These are phyloP conservation scores for Apostichopus leukothele DNA, from an alignment of 53 echinoderm and acorn worm species.

Conservation along the genomic window DNA sequence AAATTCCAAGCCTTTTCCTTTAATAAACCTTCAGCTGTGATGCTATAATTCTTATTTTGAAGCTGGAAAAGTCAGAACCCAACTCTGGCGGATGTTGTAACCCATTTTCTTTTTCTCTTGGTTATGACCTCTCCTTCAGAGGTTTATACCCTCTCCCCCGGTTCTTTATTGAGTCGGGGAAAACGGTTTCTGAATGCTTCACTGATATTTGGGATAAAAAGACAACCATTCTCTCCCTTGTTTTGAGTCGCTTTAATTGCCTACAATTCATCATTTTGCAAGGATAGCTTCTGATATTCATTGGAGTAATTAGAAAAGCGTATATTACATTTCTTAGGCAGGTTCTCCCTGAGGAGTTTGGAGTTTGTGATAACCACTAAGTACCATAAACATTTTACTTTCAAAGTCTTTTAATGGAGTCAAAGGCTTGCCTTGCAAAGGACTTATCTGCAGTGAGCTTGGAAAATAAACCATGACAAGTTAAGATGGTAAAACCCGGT, in stretches of 20 bases:
- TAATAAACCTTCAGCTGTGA: constrained; percentile 48
- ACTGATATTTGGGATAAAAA: constrained; percentile 45
- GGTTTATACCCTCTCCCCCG: constrained; percentile 8
- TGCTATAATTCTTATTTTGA: constrained; percentile 30
- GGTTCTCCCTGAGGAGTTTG: constrained; percentile 29
- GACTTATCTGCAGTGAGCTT: constrained; percentile 15
- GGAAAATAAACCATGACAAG: constrained; percentile 17
- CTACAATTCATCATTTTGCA: constrained; percentile 44
- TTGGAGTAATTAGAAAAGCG: constrained; percentile 45
- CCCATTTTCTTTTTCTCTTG: constrained; percentile 19
- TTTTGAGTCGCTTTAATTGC: constrained; percentile 40
- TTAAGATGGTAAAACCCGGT: constrained; percentile 1
- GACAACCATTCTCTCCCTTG: constrained; percentile 16
- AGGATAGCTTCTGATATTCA: constrained; percentile 45
- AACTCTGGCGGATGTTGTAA: background rate
- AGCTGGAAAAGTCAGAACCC: background rate
- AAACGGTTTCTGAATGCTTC: constrained; percentile 39
- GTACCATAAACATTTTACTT: constrained; percentile 49
- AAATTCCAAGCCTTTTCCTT: constrained; percentile 11
- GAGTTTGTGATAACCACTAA: constrained; percentile 47
- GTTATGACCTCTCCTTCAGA: constrained; percentile 26
- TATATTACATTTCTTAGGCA: constrained; percentile 43
- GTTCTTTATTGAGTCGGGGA: constrained; percentile 41
- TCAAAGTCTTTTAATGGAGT: background rate
- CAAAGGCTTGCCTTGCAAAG: background rate